phyloP scores from a whole-genome alignment of 1,140 invertebrate genomes.

The Triops cancriformis region DNA sequence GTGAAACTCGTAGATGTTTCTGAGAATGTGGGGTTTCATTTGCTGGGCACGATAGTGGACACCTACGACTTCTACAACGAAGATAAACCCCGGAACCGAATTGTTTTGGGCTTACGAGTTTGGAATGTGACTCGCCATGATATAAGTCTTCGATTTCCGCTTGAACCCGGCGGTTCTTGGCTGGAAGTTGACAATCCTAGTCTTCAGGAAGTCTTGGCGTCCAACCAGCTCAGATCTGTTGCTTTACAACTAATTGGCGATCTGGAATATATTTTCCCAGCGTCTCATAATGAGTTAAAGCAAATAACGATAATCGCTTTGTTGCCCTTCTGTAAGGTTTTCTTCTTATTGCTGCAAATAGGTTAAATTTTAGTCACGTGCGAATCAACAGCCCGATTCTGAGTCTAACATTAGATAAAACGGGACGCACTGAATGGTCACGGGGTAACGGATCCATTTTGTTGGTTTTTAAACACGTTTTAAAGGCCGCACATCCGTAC shows the following conservation, averaged over 20 bases:
- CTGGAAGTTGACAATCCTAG: neutral
- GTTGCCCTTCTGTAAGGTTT: neutral
- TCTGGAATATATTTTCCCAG: neutral
- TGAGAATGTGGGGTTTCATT: constrained; percentile 15
- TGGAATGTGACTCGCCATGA: neutral
- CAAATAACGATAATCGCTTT: too few relatives aligned
- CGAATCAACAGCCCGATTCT: neutral
- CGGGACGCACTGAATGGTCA: neutral
- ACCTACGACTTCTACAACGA: neutral
- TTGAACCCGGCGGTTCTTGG: neutral
- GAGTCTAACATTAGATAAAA: neutral
- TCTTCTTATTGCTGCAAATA: neutral
- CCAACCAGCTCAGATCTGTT: neutral
- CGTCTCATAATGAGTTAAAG: neutral
- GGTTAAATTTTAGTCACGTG: neutral
- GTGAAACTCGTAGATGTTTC: constrained; percentile 5
- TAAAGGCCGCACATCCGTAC: constrained; percentile 14
- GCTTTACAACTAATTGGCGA: neutral
- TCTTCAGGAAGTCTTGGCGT: neutral
- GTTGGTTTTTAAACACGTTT: constrained; percentile 15
- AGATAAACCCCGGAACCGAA: neutral
- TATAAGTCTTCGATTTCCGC: neutral
- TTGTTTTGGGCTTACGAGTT: neutral
- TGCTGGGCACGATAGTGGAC: neutral
- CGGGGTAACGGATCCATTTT: neutral